These are phyloP conservation scores for Scrobipalpa atriplicella DNA, from an alignment of 2,888 invertebrate genomes.

Conservation along the genomic window DNA sequence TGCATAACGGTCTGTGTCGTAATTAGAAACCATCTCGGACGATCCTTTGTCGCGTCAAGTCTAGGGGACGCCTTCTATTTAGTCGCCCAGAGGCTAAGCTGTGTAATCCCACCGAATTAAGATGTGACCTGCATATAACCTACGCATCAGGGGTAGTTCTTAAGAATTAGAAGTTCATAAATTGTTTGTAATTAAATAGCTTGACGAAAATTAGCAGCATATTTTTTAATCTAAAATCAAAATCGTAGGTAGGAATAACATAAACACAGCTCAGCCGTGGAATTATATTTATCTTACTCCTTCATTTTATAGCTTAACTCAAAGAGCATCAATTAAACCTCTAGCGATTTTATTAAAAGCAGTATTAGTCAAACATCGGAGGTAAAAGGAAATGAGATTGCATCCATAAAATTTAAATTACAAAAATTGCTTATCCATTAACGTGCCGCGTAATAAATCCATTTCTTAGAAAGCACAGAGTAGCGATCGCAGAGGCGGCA, in stretches of 20 bases:
- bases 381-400: slow-evolving; percentile 21
- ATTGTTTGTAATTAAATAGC: not conserved
- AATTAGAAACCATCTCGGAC: slow-evolving; percentile 81
- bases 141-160: not conserved
- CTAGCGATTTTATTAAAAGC: not conserved
- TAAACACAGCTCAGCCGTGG: too few species aligned
- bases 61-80: slow-evolving; percentile 72
- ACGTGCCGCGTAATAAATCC: slow-evolving; percentile 52
- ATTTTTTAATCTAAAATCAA: too few species aligned
- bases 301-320: not conserved
- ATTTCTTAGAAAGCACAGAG: slow-evolving; percentile 48
- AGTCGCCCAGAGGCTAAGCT: slow-evolving; percentile 60
- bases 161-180: not conserved
- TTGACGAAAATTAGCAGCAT: too few species aligned
- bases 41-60: slow-evolving; percentile 75
- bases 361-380: slow-evolving; percentile 23
- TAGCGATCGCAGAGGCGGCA: slow-evolving; percentile 39
- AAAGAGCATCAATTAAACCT: not conserved
- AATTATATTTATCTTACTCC: not conserved
- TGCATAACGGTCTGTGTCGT: slow-evolving; percentile 81
- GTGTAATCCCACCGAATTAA: slow-evolving; percentile 61
- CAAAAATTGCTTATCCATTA: slow-evolving; percentile 46
- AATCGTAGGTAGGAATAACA: too few species aligned
- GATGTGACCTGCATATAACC: slow-evolving; percentile 33
- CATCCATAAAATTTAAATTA: slow-evolving; percentile 41